A percentile compares a stretch with the other conserved stretches of the same genome.
These are phyloP conservation scores for Lerista edwardsae DNA, from an alignment of 2,797 vertebrate genomes.

Conservation along the genomic window DNA sequence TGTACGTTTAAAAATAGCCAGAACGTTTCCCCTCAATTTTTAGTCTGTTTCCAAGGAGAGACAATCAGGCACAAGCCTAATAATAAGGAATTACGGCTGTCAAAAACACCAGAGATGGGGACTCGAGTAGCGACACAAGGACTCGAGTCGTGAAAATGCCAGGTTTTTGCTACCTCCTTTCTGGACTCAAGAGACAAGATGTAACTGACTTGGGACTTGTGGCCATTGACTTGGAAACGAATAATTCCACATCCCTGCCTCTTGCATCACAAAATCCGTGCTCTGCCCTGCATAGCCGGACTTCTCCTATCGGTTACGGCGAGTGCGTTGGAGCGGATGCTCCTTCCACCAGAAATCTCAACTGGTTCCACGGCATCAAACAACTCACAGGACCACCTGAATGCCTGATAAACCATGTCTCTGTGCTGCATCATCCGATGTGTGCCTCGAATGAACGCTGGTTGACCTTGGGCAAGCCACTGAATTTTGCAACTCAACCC, in stretches of 20 bases:
- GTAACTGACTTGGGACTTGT: too few species aligned
- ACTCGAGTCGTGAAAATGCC: too few species aligned
- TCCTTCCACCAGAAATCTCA: constrained; percentile 16
- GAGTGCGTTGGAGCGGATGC: background rate
- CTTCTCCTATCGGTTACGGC: background rate
- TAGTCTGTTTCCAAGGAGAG: constrained; percentile 24
- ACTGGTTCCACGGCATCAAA: constrained; percentile 1
- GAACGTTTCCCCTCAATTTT: constrained; percentile 24
- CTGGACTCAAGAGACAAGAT: too few species aligned
- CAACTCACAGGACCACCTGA: background rate
- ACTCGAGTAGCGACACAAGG: too few species aligned
- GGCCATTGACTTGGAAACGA: too few species aligned
- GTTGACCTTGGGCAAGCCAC: background rate
- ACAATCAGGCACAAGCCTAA: background rate
- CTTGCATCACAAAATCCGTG: background rate
- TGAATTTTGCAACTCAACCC: background rate
- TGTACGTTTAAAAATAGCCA: constrained; percentile 35
- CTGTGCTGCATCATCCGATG: constrained; percentile 13
- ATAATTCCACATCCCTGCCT: constrained; percentile 7
- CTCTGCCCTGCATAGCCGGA: constrained; percentile 1
- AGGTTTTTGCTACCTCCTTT: too few species aligned
- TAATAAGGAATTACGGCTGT: background rate
- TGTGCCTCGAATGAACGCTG: background rate
- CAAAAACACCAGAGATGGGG: too few species aligned
- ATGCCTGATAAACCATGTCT: constrained; percentile 24